These are phyloP conservation scores for Camelus bactrianus DNA, from an alignment of 2,113 vertebrate species.

Conservation along the genomic window DNA sequence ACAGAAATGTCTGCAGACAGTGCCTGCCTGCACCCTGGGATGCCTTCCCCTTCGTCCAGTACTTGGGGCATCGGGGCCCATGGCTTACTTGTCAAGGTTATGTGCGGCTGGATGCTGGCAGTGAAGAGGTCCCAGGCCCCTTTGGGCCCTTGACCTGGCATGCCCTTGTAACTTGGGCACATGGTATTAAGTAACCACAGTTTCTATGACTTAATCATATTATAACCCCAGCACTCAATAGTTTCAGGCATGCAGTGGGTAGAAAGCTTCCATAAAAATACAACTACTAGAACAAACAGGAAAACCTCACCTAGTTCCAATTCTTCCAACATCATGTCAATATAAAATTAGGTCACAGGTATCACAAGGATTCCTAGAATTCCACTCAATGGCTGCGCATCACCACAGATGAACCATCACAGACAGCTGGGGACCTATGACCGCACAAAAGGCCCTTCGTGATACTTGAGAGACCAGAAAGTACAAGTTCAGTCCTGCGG, in stretches of 20 bases:
- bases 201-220: neutral
- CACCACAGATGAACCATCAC: neutral
- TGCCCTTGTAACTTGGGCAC: neutral
- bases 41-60: neutral
- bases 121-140: neutral
- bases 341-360: neutral
- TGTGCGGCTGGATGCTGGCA: neutral
- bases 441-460: neutral
- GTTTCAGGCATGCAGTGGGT: neutral
- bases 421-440: neutral
- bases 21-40: neutral
- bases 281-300: neutral
- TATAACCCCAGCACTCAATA: neutral
- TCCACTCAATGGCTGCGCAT: too few species aligned
- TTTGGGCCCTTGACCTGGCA: neutral
- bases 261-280: neutral
- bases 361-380: neutral
- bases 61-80: neutral
- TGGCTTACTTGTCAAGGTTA: neutral
- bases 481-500: neutral
- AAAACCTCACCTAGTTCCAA: neutral
- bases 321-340: neutral
- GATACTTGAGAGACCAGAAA: neutral
- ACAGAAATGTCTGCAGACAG: neutral
- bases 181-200: neutral